Evolutionary conservation across 2,888 invertebrate species (phyloP), one percentile per base, ranked within the genome.

Genomic region (Anticlea derivata): DNA sequence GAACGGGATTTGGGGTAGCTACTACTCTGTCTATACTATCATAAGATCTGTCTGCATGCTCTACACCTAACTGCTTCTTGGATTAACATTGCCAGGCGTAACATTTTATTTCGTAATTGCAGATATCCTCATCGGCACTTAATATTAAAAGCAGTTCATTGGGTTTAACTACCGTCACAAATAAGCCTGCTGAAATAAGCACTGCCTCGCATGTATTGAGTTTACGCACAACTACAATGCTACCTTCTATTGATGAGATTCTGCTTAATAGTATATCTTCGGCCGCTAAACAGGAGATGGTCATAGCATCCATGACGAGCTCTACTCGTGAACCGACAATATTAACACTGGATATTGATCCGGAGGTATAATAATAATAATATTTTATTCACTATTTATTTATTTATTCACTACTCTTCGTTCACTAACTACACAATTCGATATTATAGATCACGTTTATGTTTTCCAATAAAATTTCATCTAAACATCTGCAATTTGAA

Each of bases 301-400:
- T 87, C 77, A 86, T 87, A 80, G 85, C 87, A 70, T 85, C 86
- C 72, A 88, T 89, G 83, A 85, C 78, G 68, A 90, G 84, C 75
- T 86, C 90, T 65, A 91, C 89, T 83, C 78, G 73, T 73, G 86
- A 89, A 86, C 88, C 90, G 75, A 89, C 85, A 86, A 89, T 90
- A 86, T 90, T 92, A 86, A 92, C 92, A 79, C 83, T 92, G 81
- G 91, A 92, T 83, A 91, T 92, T 75, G 92, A 92, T 90, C 92
- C 92, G 78, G 89, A 92, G 92, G 93, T 93, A 92, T 91, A 86
- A 77, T 80, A 61, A 81, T 78, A 78, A 75, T 65, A 70, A 66
- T 66, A 70, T 63, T 57, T 55, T 55, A 62, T 40, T 55, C 51
- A 62, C 60, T 60, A 55, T 60, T 60, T 41, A 55, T 48, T 45